These are phyloP conservation scores for Thera obeliscata DNA, from an alignment of 2,888 invertebrate genomes.

Conservation along the genomic window DNA sequence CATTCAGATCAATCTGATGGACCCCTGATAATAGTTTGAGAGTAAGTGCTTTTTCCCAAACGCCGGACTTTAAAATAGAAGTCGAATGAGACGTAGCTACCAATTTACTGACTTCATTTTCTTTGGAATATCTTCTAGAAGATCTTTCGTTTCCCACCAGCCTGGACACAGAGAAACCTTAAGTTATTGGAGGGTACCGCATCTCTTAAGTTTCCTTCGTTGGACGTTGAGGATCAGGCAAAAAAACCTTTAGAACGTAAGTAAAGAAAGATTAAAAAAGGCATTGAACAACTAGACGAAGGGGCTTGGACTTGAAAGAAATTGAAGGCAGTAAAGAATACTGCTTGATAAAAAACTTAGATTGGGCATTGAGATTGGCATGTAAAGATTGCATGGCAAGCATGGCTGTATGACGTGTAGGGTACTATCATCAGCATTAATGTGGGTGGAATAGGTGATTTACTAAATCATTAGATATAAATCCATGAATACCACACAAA, in stretches of 20 bases:
- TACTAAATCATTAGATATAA: conserved; percentile 3
- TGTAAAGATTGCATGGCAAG: conserved; percentile 26
- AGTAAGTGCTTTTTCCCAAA: background rate
- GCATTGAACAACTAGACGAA: background rate
- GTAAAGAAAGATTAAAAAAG: conserved; percentile 11
- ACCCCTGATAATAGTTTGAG: background rate
- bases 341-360: conserved; percentile 2
- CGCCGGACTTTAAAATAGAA: background rate
- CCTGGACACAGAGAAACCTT: conserved; percentile 31
- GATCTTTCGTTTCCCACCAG: conserved; percentile 31
- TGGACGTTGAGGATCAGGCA: conserved; percentile 27
- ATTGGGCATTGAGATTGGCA: conserved; percentile 20
- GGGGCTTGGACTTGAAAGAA: conserved; percentile 15
- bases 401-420: conserved; percentile 17
- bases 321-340: conserved; percentile 19
- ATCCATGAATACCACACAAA: conserved; percentile 2
- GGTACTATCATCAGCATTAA: background rate
- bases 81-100: background rate
- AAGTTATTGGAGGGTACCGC: conserved; percentile 34
- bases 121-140: conserved; percentile 27
- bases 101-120: conserved; percentile 22
- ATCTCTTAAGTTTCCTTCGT: conserved; percentile 29
- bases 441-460: background rate
- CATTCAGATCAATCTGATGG: conserved; percentile 1
- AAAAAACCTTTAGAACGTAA: conserved; percentile 23